Evolutionary conservation across 2,888 invertebrate species (phyloP).

Genomic region (Phania funesta): DNA sequence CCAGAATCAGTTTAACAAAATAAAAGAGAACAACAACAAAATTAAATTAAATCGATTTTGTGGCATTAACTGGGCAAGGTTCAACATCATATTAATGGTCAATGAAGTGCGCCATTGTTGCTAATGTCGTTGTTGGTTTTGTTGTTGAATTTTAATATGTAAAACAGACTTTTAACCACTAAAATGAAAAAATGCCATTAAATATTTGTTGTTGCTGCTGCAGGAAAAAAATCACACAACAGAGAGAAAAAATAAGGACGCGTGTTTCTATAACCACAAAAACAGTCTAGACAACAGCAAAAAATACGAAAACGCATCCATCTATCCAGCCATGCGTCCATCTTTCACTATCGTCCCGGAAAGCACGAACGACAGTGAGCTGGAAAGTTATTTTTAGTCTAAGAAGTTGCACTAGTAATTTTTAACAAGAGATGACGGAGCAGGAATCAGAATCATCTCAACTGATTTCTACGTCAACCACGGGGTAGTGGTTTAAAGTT

Average conservation of each 20-base stretch:
- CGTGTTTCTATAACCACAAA: conserved; percentile 66
- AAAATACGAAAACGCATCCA: conserved; percentile 53
- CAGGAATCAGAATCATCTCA: background rate
- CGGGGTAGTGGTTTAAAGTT: too few relatives aligned
- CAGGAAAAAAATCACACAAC: conserved; percentile 12
- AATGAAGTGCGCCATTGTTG: conserved; percentile 55
- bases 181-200: conserved; percentile 39
- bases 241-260: conserved; percentile 43
- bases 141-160: conserved; percentile 62
- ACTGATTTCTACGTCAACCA: too few relatives aligned
- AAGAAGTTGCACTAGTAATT: too few relatives aligned
- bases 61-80: conserved; percentile 64
- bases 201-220: conserved; percentile 36
- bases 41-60: conserved; percentile 66
- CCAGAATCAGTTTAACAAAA: conserved; percentile 32
- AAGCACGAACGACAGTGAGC: background rate
- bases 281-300: conserved; percentile 64
- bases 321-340: conserved; percentile 32
- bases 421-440: too few relatives aligned
- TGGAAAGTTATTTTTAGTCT: background rate
- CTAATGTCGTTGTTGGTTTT: conserved; percentile 17
- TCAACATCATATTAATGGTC: conserved; percentile 62
- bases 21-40: conserved; percentile 40
- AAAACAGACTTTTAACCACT: conserved; percentile 61
- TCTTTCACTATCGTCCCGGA: conserved; percentile 40